Evolutionary conservation across 2,113 vertebrate genomes (phyloP), one percentile per base, ranked within the genome.

Genomic region (Glaucomys volans): DNA sequence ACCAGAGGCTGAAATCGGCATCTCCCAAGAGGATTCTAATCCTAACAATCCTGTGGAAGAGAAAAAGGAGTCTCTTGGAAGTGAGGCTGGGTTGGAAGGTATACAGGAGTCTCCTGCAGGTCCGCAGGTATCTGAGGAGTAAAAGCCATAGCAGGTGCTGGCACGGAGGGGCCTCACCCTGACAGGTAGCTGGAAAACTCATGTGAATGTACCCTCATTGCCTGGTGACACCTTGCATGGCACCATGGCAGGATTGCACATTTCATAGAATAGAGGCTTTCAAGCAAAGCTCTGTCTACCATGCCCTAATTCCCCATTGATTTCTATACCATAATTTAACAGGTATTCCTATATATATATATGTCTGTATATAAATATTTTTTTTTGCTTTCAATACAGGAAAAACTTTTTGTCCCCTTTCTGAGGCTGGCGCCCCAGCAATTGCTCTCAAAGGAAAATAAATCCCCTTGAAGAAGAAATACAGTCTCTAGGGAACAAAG

Each of bases 91-190:
- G 0, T 10, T 30, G 66, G 88, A 94, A 82, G 80, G 83, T 16
- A 1, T n/a, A 10, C 77, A 42, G 71, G 71, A 86, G 1, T 5
- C 40, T 4, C 18, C 96, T 9, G 7, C 28, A 35, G 94, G 83
- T 8, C 94, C 76, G 0, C 96, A 98, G 74, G 89, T 64, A 20
- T 92, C 98, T 14, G 98, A 99, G 57, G 98, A 99, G n/a, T 99
- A 91, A 97, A 75, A 87, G 47, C 32, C 14, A 5, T 18, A 10
- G 16, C 57, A 4, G 0, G 22, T 26, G 44, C 40, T 30, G 12
- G n/a, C 7, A 0, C 0, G 16, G 37, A 44, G 2, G 17, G 37
- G 8, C n/a, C 47, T 75, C 10, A 5, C n/a, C 62, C 66, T 20
- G 44, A 85, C 93, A 66, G 86, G n/a, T 17, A 40, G 88, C 91